Percentiles rank a stretch among this genome's conserved stretches.
These are phyloP conservation scores for Brachyalestes nurse DNA, from an alignment of 2,797 vertebrate genomes.

Conservation along the genomic window DNA sequence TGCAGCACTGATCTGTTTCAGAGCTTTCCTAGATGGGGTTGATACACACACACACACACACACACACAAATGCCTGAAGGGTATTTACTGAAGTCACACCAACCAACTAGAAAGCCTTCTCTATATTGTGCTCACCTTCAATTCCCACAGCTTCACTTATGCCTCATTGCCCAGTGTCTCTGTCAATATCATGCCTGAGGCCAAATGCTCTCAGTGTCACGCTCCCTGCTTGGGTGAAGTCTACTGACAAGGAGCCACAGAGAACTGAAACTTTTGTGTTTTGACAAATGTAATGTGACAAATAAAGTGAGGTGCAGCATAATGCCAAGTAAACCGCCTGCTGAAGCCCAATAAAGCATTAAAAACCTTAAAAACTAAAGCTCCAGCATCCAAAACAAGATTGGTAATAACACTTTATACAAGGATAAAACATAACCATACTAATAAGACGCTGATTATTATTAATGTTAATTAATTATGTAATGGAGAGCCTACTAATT, in stretches of 20 bases:
- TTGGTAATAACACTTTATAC: no score
- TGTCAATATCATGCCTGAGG: constrained; percentile 17
- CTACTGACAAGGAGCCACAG: neutral
- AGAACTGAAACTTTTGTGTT: neutral
- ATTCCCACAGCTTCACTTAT: constrained; percentile 21
- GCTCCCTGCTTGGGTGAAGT: neutral
- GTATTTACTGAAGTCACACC: constrained; percentile 2
- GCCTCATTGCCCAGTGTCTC: constrained; percentile 19
- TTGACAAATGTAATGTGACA: neutral
- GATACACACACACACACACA: constrained; percentile 1
- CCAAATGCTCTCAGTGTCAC: neutral
- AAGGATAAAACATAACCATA: no score
- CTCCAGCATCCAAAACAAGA: neutral
- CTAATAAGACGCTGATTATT: no score
- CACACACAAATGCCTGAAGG: neutral
- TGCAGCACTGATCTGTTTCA: neutral
- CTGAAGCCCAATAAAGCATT: neutral
- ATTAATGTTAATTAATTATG: neutral
- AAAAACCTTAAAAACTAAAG: neutral
- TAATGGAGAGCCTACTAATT: neutral
- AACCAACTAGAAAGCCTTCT: neutral
- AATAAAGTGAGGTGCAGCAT: neutral
- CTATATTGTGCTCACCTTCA: constrained; percentile 3
- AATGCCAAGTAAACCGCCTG: neutral
- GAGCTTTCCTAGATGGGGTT: neutral